Percentiles rank a stretch among this genome's conserved stretches.
Conservation (phyloP, 2,113 vertebrate species). For the Dicrurus megarhynchus region DNA sequence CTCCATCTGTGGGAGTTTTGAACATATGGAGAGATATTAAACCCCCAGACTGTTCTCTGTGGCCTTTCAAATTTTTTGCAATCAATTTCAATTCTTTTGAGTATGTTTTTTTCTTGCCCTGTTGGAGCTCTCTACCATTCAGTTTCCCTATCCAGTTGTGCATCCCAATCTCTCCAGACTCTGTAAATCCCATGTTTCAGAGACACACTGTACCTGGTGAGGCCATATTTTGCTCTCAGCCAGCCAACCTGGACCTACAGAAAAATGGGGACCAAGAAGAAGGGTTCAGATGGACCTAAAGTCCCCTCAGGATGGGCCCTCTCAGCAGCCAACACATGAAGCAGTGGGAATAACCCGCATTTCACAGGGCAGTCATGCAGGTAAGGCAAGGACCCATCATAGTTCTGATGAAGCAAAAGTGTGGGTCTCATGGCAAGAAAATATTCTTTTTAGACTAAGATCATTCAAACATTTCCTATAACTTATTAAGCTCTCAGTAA, state of each 20-base stretch:
- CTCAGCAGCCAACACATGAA: neutral
- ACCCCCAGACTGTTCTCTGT: neutral
- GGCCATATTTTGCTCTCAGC: neutral
- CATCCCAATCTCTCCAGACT: neutral
- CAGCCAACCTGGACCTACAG: neutral
- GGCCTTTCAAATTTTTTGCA: neutral
- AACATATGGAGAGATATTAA: conserved; percentile 49
- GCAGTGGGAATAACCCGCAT: neutral
- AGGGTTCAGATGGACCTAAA: neutral
- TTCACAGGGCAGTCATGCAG: neutral
- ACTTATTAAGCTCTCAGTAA: neutral
- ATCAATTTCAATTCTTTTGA: neutral
- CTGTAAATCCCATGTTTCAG: neutral
- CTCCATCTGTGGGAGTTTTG: conserved; percentile 23
- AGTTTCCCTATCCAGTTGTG: neutral
- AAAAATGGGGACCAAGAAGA: neutral
- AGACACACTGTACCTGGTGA: neutral
- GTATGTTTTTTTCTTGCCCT: neutral
- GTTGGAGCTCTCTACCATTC: neutral
- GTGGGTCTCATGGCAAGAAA: neutral
- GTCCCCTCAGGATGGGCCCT: neutral
- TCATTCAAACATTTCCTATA: neutral
- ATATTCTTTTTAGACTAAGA: neutral
- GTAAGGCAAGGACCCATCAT: neutral
- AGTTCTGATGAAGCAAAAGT: neutral